Base-by-base conservation (phyloP, 2,797 vertebrate species). In the Gallinago stenura region DNA sequence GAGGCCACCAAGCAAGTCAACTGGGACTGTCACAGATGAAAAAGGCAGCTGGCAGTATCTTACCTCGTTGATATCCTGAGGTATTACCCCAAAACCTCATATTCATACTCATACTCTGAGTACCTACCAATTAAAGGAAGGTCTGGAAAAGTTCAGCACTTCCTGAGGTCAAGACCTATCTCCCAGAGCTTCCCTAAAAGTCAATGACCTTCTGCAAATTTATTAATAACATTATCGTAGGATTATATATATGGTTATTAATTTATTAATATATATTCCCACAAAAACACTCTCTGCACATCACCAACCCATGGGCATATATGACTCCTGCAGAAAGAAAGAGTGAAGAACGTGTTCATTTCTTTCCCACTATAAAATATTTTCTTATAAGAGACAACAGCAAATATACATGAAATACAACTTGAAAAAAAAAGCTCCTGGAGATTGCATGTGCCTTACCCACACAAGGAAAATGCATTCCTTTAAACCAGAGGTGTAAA, bases 221-320 rank as follows among this genome's bases (percentile, higher is more conserved):
- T 28, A 17, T 37, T 56, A 65, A 54, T 25, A 57, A 53, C 9
- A 7, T 53, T 53, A 28, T 51, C 9, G 14, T 51, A 26, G 15
- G 15, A 26, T 51, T 53, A 53, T 30, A 28, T 28, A 51, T 51
- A 51, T 51, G 50, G 8, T 51, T 51, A 51, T 16, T 51, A 46
- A 21, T n/a, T 45, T 26, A 21, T 37, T 48, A 71, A 54, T 25
- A 53, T 1, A 0, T 4, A 76, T 31, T 85, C 43, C 48, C 71
- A 70, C 19, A 76, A 66, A 75, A 61, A 50, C 0, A 0, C 4
- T 37, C 18, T n/a, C n/a, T 12, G 28, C 12, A 6, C 4, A 6
- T 53, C 68, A 58, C 19, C 43, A 79, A n/a, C n/a, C 37, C 1
- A 0, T 8, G 1, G 9, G 2, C 39, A 18, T 19, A 15, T 7